Evolutionary conservation across 2,797 vertebrate species (phyloP), one percentile per base, ranked within the genome.

Genomic region (Percopsis omiscomaycus): DNA sequence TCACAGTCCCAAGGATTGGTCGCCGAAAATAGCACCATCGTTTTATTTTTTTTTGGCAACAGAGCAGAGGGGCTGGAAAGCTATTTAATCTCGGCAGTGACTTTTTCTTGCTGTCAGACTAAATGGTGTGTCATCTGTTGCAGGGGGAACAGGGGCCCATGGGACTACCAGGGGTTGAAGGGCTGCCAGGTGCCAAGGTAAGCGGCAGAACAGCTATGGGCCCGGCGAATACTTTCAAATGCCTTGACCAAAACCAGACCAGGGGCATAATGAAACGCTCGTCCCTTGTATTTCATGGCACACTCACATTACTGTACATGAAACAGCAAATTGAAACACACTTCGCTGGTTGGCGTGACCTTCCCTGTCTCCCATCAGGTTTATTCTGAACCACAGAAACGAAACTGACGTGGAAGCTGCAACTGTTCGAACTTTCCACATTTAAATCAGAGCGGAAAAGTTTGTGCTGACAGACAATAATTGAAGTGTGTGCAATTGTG

Each of bases 161-260:
- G 96, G 98, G 98, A 77, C 88, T 99, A 81, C 96, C 97, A 44
- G 98, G 97, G 71, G 89, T 98, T 61, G 97, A 99, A 92, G 97
- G 98, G 71, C 92, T 98, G 73, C 94, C 94, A 55, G 98, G 98
- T 67, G 84, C 94, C 85, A 99, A 99, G 95, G 97, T 98, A 91
- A 83, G 81, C 52, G 42, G 61, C 9, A 42, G 3, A 12, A 27
- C 54, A 9, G 45, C 51, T n/a, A 45, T 1, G 0, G 30, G 37
- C 54, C 22, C n/a, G 16, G 10, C 64, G 64, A 64, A 46, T 11
- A 52, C 10, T 72, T 64, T 79, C 61, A 64, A 64, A 48, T 65
- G 50, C 46, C 28, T 13, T 64, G 55, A 63, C 50, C 54, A 62
- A 54, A 68, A 9, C 52, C 64, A 66, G 69, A 79, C 74, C 70